Evolutionary conservation across 2,888 invertebrate species (phyloP).

Genomic region (Lasius fuliginosus): DNA sequence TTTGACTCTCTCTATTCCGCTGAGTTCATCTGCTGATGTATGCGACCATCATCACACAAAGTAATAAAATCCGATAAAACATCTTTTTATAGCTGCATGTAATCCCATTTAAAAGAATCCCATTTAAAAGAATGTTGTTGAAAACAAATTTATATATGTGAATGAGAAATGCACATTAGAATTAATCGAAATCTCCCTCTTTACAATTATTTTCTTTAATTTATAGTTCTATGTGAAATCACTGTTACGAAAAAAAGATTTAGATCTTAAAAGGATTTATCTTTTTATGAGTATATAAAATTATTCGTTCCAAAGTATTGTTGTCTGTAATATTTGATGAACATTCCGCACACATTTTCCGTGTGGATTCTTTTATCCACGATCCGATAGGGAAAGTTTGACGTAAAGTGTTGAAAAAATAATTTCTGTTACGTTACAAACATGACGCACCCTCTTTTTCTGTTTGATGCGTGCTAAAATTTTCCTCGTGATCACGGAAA

Average conservation of each 20-base stretch:
- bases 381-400: conserved; percentile 4
- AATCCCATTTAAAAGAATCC: not conserved
- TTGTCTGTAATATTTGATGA: not conserved
- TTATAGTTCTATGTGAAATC: not conserved
- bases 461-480: conserved; percentile 32
- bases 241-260: not conserved
- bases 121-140: not conserved
- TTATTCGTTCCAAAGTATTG: not conserved
- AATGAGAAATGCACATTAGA: not conserved
- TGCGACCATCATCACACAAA: not conserved
- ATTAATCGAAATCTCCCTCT: no score
- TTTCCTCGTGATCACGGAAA: not conserved
- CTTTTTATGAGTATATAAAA: not conserved
- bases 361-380: not conserved
- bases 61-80: not conserved
- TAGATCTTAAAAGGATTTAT: not conserved
- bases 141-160: not conserved
- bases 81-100: not conserved
- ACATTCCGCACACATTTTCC: not conserved
- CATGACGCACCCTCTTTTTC: conserved; percentile 21
- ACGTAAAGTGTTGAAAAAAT: conserved; percentile 27
- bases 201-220: no score
- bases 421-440: conserved; percentile 36
- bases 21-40: not conserved
- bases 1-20: conserved; percentile 27